These are phyloP conservation scores for Rallus crepitans DNA, from an alignment of 2,797 vertebrate species.

Conservation along the genomic window DNA sequence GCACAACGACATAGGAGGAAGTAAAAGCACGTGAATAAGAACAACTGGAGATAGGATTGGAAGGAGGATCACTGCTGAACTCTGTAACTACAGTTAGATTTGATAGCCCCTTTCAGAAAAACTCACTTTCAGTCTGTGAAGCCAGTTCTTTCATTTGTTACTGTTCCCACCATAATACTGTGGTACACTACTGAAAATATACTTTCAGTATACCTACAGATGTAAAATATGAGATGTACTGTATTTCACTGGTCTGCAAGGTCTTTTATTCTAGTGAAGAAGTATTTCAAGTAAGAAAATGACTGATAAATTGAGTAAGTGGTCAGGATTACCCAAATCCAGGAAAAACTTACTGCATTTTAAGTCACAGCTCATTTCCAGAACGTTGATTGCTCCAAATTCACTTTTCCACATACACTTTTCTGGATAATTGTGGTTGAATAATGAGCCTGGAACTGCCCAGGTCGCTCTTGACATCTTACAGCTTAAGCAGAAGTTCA, in stretches of 20 bases:
- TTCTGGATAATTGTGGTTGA: neutral
- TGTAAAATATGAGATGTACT: neutral
- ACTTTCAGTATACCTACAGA: neutral
- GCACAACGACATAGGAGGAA: neutral
- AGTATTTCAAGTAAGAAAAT: neutral
- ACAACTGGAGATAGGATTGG: neutral
- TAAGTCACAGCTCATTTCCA: neutral
- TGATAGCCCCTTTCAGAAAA: neutral
- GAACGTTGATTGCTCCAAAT: neutral
- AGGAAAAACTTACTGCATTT: neutral
- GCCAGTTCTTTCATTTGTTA: neutral
- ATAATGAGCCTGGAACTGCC: neutral
- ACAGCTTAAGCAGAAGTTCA: neutral
- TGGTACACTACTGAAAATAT: neutral
- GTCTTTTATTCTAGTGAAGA: neutral
- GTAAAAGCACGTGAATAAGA: neutral
- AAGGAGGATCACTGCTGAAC: neutral
- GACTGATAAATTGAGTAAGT: neutral
- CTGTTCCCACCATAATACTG: neutral
- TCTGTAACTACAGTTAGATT: neutral
- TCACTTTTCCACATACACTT: neutral
- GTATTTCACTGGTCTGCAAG: neutral
- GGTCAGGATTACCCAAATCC: neutral
- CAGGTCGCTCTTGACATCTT: neutral
- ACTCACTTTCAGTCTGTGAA: neutral